Evolutionary conservation across 2,113 vertebrate genomes (phyloP), one percentile per base, ranked within the genome.

Genomic region (Camelus dromedarius): DNA sequence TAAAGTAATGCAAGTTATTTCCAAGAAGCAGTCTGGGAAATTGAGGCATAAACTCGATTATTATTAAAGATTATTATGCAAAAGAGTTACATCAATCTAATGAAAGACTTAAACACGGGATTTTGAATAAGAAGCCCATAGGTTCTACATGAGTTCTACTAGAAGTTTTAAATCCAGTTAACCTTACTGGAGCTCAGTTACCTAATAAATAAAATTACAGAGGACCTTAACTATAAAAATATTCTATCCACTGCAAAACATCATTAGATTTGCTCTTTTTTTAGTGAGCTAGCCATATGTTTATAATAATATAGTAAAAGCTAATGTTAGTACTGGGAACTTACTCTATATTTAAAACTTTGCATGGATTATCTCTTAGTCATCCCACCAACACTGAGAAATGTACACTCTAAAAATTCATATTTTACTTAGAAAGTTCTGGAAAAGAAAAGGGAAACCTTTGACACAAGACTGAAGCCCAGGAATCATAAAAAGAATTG

Each of bases 61-160:
- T 42, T 42, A 82, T 9, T 38, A 84, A 84, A 87, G 87, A 93
- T 95, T 91, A 83, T 22, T 73, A 32, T 32, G 28, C 70, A 1
- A 14, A 86, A 96, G 32, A 93, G 69, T 77, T 82, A 38, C 22
- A n/a, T 52, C 42, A 88, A 42, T 66, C 42, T 88, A 93, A 83
- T 83, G 76, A 88, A 52, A 62, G 38, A 62, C 79, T 83, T 88
- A 82, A 67, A 22, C 18, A 20, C 11, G 60, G 28, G 48, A 77
- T 48, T 84, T 77, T 52, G 22, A 95, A 54, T 80, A 73, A 93
- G 54, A 92, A 48, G 42, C 22, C 79, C 58, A 66, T 16, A 42
- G 32, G 48, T 54, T 66, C 18, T 16, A 50, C 35, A 54, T 22
- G 9, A 58, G 14, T 66, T 91, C 24, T 64, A 73, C 11, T 93